Conservation (phyloP, 2,888 invertebrate genomes). For the Catocala fraxini region DNA sequence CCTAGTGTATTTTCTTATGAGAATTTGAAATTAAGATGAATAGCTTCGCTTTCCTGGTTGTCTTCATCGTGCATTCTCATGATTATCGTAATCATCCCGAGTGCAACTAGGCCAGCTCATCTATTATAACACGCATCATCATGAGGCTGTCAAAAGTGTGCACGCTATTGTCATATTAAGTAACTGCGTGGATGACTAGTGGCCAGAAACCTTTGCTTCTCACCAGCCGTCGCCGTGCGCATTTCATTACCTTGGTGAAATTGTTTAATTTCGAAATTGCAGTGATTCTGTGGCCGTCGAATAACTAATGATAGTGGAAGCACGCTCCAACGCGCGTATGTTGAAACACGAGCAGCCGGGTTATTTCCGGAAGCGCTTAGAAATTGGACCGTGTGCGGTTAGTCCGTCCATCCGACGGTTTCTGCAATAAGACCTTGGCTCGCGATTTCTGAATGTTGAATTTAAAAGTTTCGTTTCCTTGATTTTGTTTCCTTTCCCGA, state of each 20-base stretch:
- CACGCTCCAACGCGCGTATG: constrained; percentile 70
- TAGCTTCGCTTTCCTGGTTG: constrained; percentile 12
- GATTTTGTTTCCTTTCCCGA: constrained; percentile 21
- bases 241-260: constrained; percentile 59
- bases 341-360: constrained; percentile 60
- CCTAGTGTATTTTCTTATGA: neutral
- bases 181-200: constrained; percentile 18
- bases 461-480: constrained; percentile 42
- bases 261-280: constrained; percentile 62
- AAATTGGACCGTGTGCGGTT: constrained; percentile 60
- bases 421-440: constrained; percentile 56
- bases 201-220: neutral
- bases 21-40: constrained; percentile 9
- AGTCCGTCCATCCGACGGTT: constrained; percentile 43
- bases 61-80: constrained; percentile 35
- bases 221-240: constrained; percentile 15
- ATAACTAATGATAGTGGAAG: constrained; percentile 72
- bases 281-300: constrained; percentile 55
- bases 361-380: constrained; percentile 73
- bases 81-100: constrained; percentile 39
- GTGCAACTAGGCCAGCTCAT: constrained; percentile 42
- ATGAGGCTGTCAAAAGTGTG: constrained; percentile 42
- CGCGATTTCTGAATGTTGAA: constrained; percentile 33
- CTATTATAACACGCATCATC: constrained; percentile 46
- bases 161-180: constrained; percentile 52